A percentile compares a stretch with the other conserved stretches of the same genome.
phyloP scores from a whole-genome alignment of 2,113 vertebrate species.

The Nesospiza acunhae region DNA sequence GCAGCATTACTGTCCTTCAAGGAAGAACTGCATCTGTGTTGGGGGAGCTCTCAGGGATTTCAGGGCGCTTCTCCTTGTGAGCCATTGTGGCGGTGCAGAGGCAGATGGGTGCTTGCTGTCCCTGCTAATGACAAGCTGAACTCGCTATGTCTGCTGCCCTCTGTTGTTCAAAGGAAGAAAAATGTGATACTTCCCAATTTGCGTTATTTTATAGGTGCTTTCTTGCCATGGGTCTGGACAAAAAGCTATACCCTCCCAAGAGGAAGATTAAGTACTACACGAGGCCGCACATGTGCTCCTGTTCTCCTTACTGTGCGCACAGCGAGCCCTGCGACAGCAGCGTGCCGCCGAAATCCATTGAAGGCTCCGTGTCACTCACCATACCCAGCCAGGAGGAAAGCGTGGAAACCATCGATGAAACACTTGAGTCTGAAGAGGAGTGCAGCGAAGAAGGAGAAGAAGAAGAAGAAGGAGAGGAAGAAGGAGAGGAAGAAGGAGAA shows the following conservation, averaged over 20 bases:
- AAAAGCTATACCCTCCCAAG: slow-evolving; percentile 78
- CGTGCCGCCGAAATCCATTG: background rate
- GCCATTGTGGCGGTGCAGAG: background rate
- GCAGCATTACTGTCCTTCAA: background rate
- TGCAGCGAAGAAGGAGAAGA: background rate
- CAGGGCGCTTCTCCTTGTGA: background rate
- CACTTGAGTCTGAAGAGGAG: background rate
- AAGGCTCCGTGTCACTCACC: background rate
- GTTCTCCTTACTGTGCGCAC: background rate
- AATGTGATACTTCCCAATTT: background rate
- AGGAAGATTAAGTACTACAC: slow-evolving; percentile 52
- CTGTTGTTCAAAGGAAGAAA: background rate
- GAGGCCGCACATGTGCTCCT: background rate
- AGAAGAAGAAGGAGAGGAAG: too few species aligned
- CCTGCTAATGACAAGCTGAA: background rate
- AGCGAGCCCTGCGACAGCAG: background rate
- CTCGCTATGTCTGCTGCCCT: background rate
- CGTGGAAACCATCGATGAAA: background rate
- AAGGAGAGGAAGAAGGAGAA: too few species aligned
- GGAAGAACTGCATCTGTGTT: background rate
- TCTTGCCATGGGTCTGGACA: slow-evolving; percentile 88
- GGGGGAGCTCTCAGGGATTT: background rate
- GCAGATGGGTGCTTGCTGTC: background rate
- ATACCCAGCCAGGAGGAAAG: background rate
- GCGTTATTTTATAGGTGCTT: slow-evolving; percentile 81